Base-by-base conservation (phyloP, 37 sponge, comb jelly and placozoan genomes). In the Eunapius fragilis region DNA sequence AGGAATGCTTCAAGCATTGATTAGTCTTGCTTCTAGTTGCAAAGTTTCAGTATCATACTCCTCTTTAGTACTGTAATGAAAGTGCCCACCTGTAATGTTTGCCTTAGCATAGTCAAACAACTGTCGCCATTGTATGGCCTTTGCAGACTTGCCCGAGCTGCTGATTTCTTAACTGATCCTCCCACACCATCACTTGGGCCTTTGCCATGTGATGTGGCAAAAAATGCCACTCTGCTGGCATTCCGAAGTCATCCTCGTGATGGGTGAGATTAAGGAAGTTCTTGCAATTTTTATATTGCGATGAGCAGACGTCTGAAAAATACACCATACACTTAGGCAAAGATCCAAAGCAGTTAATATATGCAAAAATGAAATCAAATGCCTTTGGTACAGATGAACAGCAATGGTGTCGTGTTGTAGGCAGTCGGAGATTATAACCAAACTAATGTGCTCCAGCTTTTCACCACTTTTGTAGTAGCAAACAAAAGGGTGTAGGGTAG, bases 171-270 rank as follows among this genome's bases (percentile, higher is more conserved):
- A 28, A 90, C 77, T 58, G 90, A 85, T 24, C 90, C 90, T 45
- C 90, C 90, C 4, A 90, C 70, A 67, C 90, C 90, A 85, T 90
- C 90, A 85, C 90, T 80, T 31, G 89, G 75, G 48, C 85, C 84
- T 84, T 89, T 89, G 26, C 89, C 89, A 79, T 89, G 89, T 30
- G 89, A 85, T 35, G 91, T 90, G 35, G 91, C 91, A 77, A 69
- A 79, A 91, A 91, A 67, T 91, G 78, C 92, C 92, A 91, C 37
- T 78, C 84, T 27, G 79, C 92, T 50, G 33, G 35, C 26, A 86
- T 73, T n/a, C 91, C 91, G 71, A 91, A 91, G 45, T 91, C 87
- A 69, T 28, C 48, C 33, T 82, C 49, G 75, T 91, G 91, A 30
- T 77, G 71, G 68, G 82, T 86, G 27, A 91, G 37, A 50, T 86